Base-by-base conservation (phyloP, 2,888 invertebrate genomes). In the Deilephila elpenor region DNA sequence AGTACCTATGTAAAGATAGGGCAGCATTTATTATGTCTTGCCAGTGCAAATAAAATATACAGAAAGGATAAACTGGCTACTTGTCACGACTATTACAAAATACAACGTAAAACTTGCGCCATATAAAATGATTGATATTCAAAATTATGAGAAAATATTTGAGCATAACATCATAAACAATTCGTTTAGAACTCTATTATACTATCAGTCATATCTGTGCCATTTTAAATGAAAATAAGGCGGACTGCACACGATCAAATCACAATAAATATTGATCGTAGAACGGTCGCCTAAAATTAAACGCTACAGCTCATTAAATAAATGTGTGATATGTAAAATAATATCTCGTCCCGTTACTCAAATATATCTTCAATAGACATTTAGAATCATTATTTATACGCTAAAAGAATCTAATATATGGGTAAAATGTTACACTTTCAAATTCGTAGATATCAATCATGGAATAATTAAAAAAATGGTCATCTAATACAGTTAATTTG, bases 91-190 rank as follows among this genome's bases (percentile, higher is more conserved):
- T 44, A 44, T 44, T 44, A 14, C 44, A 44, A 44, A 44, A 44
- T 14, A 44, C 44, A 56, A 56, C 56, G 7, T n/a, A n/a, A 6
- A 56, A n/a, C n/a, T 56, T 56, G 17, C 56, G 56, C 56, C 56
- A 1, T 44, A 3, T 4, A 51, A 51, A 25, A 25, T 17, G 29
- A 51, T 11, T 44, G 37, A 20, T 11, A n/a, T 8, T 51, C 11
- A 29, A 51, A 51, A 67, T 44, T 67, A 51, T 67, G 67, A 67
- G 17, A 64, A 67, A 64, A 17, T 44, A 51, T 67, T 67, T 67
- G 67, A 67, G 67, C 67, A 51, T 20, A 67, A 67, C 25, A 51
- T 67, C 25, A 51, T 25, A 67, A 37, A 44, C 20, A 19, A 37
- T 64, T 8, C 34, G 44, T 64, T 61, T n/a, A 25, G 17, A 25